phyloP scores from a whole-genome alignment of 2,113 vertebrate genomes.

The Clarias gariepinus region DNA sequence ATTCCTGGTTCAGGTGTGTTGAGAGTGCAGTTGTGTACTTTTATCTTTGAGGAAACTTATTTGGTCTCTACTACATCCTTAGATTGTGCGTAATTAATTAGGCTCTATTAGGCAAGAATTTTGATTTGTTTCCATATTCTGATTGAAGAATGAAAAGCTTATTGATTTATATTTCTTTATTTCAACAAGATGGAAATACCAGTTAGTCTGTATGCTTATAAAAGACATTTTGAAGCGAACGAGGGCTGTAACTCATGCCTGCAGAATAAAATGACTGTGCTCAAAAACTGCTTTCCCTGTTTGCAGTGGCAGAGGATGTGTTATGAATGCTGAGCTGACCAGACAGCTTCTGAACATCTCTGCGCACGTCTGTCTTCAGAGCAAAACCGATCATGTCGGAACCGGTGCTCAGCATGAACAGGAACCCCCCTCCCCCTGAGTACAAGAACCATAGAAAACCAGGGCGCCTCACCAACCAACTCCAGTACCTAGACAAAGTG shows the following conservation, averaged over 20 bases:
- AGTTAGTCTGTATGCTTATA: neutral
- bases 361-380: constrained; percentile 9
- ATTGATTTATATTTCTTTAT: neutral
- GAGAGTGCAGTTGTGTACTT: neutral
- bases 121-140: neutral
- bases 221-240: neutral
- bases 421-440: constrained; percentile 86
- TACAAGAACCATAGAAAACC: constrained; percentile 75
- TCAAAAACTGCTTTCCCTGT: constrained; percentile 44
- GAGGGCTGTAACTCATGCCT: neutral
- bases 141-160: neutral
- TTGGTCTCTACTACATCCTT: neutral
- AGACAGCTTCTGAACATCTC: constrained; percentile 2
- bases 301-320: constrained; percentile 49
- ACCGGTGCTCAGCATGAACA: constrained; percentile 63
- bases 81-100: neutral
- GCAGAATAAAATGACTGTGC: constrained; percentile 7
- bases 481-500: constrained; percentile 86
- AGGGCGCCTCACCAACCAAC: constrained; percentile 85
- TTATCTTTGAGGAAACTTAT: neutral
- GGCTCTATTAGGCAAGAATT: neutral
- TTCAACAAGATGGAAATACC: neutral
- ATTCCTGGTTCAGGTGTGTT: neutral
- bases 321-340: constrained; percentile 53
- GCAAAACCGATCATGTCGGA: constrained; percentile 72